phyloP scores from a whole-genome alignment of 2,113 vertebrate species.

The Syngnathoides biaculeatus region DNA sequence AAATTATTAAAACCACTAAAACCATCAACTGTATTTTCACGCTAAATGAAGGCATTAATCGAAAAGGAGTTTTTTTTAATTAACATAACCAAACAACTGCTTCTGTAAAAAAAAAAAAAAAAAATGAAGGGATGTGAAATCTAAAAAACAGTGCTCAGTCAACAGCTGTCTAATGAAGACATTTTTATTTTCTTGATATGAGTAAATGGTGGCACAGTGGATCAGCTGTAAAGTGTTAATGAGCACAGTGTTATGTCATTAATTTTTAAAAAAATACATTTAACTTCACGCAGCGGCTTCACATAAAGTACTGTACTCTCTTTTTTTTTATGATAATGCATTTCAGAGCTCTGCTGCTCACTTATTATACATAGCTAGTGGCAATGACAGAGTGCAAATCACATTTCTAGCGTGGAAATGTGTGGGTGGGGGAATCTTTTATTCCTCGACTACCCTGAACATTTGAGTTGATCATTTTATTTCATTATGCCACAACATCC shows the following conservation, averaged over 20 bases:
- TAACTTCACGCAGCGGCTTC: conserved; percentile 30
- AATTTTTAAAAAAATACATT: conserved; percentile 31
- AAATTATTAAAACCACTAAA: no score
- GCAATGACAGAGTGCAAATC: conserved; percentile 51
- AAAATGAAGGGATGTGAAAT: no score
- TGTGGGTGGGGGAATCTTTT: conserved; percentile 47
- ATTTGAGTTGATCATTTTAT: conserved; percentile 38
- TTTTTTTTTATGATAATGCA: conserved; percentile 40
- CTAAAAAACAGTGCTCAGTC: no score
- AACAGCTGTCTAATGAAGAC: no score
- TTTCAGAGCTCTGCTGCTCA: conserved; percentile 32
- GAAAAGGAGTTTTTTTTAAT: no score
- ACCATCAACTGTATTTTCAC: no score
- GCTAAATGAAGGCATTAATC: no score
- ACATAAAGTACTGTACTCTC: conserved; percentile 26
- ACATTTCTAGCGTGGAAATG: conserved; percentile 35
- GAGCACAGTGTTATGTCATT: conserved; percentile 6
- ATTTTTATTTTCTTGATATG: no score
- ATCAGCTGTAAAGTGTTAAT: no score
- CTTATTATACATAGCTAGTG: conserved; percentile 40
- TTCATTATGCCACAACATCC: conserved; percentile 41
- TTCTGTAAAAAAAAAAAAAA: no score
- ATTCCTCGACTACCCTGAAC: conserved; percentile 20
- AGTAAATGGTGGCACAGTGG: no score
- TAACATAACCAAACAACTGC: no score